A percentile compares a stretch with the other conserved stretches of the same genome.
Conservation (phyloP, 2,888 invertebrate genomes). For the Drosophila neonasuta region DNA sequence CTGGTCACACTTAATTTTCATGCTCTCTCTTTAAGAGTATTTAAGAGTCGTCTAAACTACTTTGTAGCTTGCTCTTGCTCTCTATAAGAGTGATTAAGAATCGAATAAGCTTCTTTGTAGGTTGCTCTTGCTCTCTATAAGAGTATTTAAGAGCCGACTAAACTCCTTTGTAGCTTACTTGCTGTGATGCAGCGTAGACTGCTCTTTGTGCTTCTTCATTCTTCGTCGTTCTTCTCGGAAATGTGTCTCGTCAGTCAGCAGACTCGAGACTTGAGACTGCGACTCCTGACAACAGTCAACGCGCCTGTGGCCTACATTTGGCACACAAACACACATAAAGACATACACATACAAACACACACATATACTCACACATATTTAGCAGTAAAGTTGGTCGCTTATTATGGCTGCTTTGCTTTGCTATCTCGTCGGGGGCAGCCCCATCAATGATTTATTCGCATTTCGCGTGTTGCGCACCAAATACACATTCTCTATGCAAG, state of each 20-base stretch:
- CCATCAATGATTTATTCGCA: slow-evolving; percentile 76
- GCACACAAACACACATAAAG: slow-evolving; percentile 33
- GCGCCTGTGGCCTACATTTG: slow-evolving; percentile 72
- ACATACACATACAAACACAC: slow-evolving; percentile 3
- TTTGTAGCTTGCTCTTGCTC: neutral
- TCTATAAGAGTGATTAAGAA: too few relatives aligned
- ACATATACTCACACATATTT: slow-evolving; percentile 20
- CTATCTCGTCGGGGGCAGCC: slow-evolving; percentile 30
- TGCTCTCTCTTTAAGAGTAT: too few relatives aligned
- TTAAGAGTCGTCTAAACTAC: too few relatives aligned
- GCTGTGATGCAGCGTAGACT: slow-evolving; percentile 7
- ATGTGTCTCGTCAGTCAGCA: slow-evolving; percentile 70
- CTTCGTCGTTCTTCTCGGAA: slow-evolving; percentile 58
- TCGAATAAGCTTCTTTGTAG: neutral
- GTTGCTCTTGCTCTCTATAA: too few relatives aligned
- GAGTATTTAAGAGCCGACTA: neutral
- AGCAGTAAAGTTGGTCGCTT: slow-evolving; percentile 17
- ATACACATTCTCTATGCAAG: slow-evolving; percentile 8
- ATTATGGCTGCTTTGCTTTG: slow-evolving; percentile 33
- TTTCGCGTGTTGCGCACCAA: slow-evolving; percentile 65
- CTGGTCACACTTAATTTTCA: too few relatives aligned
- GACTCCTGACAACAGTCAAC: slow-evolving; percentile 42
- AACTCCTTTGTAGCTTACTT: neutral
- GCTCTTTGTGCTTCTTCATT: slow-evolving; percentile 15
- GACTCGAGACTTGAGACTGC: slow-evolving; percentile 38